A percentile compares a stretch with the other conserved stretches of the same genome.
phyloP scores from a whole-genome alignment of 2,888 invertebrate species.

The Caradrina clavipalpis region DNA sequence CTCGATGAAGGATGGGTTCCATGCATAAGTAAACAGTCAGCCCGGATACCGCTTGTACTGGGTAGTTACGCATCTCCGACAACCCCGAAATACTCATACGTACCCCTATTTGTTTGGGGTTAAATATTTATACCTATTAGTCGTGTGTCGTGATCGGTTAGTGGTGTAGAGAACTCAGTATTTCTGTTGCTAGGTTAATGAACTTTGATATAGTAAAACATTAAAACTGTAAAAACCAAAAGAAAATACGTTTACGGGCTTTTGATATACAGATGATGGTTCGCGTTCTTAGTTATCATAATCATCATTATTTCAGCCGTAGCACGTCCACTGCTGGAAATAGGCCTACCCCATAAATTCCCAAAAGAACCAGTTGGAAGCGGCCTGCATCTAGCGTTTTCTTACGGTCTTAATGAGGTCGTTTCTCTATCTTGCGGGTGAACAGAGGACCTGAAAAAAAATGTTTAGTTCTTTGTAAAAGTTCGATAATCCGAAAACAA shows the following conservation, averaged over 20 bases:
- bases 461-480: not conserved
- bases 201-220: not conserved
- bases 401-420: no score
- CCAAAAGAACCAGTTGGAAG: no score
- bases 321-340: no score
- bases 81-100: not conserved
- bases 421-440: no score
- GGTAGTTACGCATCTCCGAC: constrained; percentile 7
- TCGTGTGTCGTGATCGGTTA: not conserved
- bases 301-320: no score
- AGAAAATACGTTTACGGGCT: not conserved
- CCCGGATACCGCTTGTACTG: constrained; percentile 2
- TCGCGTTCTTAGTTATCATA: no score
- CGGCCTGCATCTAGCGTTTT: no score
- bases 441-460: no score
- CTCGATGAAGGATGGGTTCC: constrained; percentile 38
- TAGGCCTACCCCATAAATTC: no score
- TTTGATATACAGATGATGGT: not conserved
- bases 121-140: constrained; percentile 7
- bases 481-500: not conserved
- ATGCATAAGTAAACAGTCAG: constrained; percentile 55
- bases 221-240: not conserved
- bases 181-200: not conserved
- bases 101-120: constrained; percentile 5
- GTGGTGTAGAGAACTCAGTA: not conserved